Evolutionary conservation across 1,140 invertebrate species (phyloP).

Genomic region (Ctenoplectra terminalis): DNA sequence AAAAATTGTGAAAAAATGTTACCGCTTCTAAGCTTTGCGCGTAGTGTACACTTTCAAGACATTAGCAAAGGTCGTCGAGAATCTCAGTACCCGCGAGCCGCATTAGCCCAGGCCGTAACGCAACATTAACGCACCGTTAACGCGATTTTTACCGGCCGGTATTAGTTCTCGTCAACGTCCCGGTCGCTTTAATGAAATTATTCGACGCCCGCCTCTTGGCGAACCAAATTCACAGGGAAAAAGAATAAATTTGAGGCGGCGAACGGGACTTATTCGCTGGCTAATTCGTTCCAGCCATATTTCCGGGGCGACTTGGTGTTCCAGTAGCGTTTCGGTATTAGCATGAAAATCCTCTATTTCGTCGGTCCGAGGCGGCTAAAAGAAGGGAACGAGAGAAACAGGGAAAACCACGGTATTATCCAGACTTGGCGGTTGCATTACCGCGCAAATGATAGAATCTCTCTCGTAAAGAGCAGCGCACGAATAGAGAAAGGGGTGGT

Average conservation of each 20-base stretch:
- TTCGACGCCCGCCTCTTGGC: neutral
- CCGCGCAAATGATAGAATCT: conserved; percentile 51
- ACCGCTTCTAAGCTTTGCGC: too few species aligned
- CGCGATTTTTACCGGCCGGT: neutral
- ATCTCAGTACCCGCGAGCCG: rapidly evolving
- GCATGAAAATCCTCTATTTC: conserved; percentile 43
- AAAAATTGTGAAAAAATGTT: neutral
- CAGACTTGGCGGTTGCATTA: conserved; percentile 42
- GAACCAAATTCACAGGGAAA: neutral
- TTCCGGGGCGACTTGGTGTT: conserved; percentile 1
- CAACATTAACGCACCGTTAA: neutral
- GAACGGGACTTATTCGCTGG: conserved; percentile 8
- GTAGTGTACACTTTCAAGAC: neutral
- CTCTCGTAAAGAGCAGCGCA: conserved; percentile 29
- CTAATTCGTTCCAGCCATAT: conserved; percentile 39
- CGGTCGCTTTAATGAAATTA: neutral
- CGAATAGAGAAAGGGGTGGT: neutral
- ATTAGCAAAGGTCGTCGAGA: neutral
- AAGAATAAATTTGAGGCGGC: neutral
- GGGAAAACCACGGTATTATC: conserved; percentile 37
- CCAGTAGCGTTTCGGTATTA: conserved; percentile 24
- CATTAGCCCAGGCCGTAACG: neutral
- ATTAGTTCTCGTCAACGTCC: neutral
- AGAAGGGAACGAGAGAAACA: neutral
- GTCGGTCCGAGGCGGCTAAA: neutral